phyloP scores from a whole-genome alignment of 2,113 vertebrate species.

The Lamprologus speciosus region DNA sequence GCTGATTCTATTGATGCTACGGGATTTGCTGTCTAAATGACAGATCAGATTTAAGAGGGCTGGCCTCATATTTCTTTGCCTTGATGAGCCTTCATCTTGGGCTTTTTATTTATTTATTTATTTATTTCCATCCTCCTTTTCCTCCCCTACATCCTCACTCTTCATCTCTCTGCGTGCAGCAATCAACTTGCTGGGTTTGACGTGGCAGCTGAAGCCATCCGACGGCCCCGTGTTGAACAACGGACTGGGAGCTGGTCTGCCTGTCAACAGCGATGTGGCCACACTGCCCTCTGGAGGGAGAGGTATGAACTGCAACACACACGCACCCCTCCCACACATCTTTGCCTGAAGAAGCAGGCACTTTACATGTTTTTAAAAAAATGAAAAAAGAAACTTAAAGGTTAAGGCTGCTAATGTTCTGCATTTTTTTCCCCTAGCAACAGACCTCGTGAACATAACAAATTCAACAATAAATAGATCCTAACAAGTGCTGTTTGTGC shows the following conservation, averaged over 20 bases:
- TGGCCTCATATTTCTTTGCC: background rate
- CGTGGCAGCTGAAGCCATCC: constrained; percentile 94
- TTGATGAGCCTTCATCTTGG: constrained; percentile 24
- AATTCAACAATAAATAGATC: background rate
- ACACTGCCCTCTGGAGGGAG: constrained; percentile 91
- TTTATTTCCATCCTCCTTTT: background rate
- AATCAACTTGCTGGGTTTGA: constrained; percentile 96
- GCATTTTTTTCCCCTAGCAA: background rate
- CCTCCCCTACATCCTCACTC: constrained; percentile 45
- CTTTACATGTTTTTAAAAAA: background rate
- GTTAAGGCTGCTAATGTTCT: background rate
- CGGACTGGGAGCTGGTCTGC: constrained; percentile 81
- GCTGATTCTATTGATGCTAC: background rate
- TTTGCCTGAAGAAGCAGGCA: background rate
- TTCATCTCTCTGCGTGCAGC: constrained; percentile 71
- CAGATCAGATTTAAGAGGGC: background rate
- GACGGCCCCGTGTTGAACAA: constrained; percentile 92
- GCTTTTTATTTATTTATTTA: background rate
- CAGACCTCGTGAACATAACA: background rate
- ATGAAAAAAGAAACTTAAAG: background rate
- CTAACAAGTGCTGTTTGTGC: background rate
- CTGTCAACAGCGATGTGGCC: constrained; percentile 84
- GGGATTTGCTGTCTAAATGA: background rate
- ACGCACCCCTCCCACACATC: background rate
- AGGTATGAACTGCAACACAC: constrained; percentile 75